phyloP scores from a whole-genome alignment of 2,888 invertebrate species.

The Sarcophaga subvicina region DNA sequence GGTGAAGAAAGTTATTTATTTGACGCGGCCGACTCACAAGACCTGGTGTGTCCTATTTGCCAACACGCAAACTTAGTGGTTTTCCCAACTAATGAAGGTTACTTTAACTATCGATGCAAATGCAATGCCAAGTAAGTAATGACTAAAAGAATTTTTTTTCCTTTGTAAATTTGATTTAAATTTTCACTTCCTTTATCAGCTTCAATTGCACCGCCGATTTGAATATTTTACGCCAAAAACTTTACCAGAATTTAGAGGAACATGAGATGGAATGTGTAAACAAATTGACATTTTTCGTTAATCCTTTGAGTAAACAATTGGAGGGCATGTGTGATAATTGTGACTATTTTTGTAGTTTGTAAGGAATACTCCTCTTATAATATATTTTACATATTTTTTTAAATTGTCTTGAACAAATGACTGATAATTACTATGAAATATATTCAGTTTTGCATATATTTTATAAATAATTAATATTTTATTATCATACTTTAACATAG shows the following conservation, averaged over 20 bases:
- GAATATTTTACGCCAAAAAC: slow-evolving; percentile 64
- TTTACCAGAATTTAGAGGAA: slow-evolving; percentile 71
- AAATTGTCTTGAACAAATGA: no score
- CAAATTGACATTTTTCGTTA: slow-evolving; percentile 74
- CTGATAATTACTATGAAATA: no score
- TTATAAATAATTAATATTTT: no score
- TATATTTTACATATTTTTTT: no score
- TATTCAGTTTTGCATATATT: no score
- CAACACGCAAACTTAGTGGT: slow-evolving; percentile 80
- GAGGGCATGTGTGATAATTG: slow-evolving; percentile 76
- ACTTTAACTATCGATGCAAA: slow-evolving; percentile 76
- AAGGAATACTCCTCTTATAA: slow-evolving; percentile 16
- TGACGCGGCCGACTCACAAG: slow-evolving; percentile 79
- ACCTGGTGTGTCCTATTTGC: slow-evolving; percentile 84
- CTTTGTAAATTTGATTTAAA: slow-evolving; percentile 4
- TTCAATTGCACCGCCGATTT: slow-evolving; percentile 73
- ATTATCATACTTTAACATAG: no score
- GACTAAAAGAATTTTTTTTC: background rate
- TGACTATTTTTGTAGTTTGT: slow-evolving; percentile 77
- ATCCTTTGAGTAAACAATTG: slow-evolving; percentile 69
- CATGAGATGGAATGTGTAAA: slow-evolving; percentile 74
- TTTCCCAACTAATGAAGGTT: slow-evolving; percentile 26
- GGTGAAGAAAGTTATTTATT: slow-evolving; percentile 74
- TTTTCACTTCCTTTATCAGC: slow-evolving; percentile 47
- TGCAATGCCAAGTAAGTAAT: slow-evolving; percentile 78